Conservation (phyloP, 2,888 invertebrate species). For the Philereme vetulata region DNA sequence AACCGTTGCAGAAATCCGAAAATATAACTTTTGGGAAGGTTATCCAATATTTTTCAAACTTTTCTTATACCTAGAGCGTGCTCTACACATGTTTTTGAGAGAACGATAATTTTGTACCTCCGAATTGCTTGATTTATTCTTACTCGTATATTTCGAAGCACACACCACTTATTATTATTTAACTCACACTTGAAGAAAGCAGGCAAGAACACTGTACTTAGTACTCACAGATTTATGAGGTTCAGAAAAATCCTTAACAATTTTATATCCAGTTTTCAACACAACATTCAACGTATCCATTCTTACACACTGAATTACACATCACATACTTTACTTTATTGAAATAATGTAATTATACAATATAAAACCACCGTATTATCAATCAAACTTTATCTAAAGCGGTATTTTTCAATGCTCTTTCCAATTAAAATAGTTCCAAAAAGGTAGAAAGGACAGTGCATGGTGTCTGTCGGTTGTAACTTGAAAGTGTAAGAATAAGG, state of each 20-base stretch:
- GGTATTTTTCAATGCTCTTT: conserved; percentile 4
- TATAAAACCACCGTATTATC: conserved; percentile 15
- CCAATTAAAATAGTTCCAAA: conserved; percentile 31
- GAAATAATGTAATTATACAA: not conserved
- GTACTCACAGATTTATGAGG: conserved; percentile 71
- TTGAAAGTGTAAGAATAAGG: conserved; percentile 70
- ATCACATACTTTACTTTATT: not conserved
- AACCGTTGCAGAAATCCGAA: too few species aligned
- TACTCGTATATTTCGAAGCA: too few species aligned
- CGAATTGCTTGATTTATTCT: not conserved
- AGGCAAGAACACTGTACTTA: not conserved
- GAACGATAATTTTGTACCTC: not conserved
- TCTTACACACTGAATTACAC: conserved; percentile 30
- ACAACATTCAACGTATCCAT: conserved; percentile 75
- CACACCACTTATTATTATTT: too few species aligned
- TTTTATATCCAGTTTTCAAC: conserved; percentile 75
- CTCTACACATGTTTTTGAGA: not conserved
- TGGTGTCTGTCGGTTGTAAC: conserved; percentile 54
- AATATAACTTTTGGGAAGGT: too few species aligned
- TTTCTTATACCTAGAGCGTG: too few species aligned
- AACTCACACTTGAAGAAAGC: too few species aligned
- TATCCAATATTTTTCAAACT: too few species aligned
- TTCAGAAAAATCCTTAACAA: conserved; percentile 74
- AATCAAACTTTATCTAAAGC: conserved; percentile 2
- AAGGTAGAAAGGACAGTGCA: conserved; percentile 53